Evolutionary conservation across 2,888 invertebrate genomes (phyloP).

Genomic region (Apoda limacodes): DNA sequence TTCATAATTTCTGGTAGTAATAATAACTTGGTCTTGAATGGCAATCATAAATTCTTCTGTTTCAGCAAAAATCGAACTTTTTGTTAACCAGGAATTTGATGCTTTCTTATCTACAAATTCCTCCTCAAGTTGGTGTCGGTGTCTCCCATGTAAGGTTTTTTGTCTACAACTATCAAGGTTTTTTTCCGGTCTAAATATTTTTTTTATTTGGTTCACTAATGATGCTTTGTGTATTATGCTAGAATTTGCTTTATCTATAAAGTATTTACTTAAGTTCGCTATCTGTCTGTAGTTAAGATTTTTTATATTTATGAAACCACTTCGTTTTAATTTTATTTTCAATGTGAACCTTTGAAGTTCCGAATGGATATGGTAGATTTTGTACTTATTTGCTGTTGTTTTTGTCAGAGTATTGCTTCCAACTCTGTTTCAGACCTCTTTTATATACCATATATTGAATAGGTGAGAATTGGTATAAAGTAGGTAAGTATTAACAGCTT

Average conservation of each 20-base stretch:
- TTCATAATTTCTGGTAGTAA: slow-evolving; percentile 15
- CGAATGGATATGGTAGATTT: slow-evolving; percentile 8
- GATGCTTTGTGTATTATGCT: neutral
- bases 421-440: no score
- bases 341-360: slow-evolving; percentile 6
- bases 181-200: neutral
- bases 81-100: slow-evolving; percentile 13
- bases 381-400: slow-evolving; percentile 4
- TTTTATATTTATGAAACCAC: slow-evolving; percentile 9
- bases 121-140: slow-evolving; percentile 13
- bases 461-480: no score
- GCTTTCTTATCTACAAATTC: slow-evolving; percentile 9
- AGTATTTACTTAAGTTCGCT: slow-evolving; percentile 10
- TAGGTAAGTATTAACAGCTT: no score
- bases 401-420: slow-evolving; percentile 1
- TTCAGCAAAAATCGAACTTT: slow-evolving; percentile 15
- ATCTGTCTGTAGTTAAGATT: slow-evolving; percentile 15
- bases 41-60: slow-evolving; percentile 20
- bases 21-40: slow-evolving; percentile 32
- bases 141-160: slow-evolving; percentile 11
- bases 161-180: slow-evolving; percentile 2
- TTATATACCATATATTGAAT: no score
- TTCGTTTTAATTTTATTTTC: no score
- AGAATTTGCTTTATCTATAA: slow-evolving; percentile 1
- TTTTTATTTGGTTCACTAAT: neutral